These are phyloP conservation scores for Pangasianodon gigas DNA, from an alignment of 2,113 vertebrate genomes.

Conservation along the genomic window DNA sequence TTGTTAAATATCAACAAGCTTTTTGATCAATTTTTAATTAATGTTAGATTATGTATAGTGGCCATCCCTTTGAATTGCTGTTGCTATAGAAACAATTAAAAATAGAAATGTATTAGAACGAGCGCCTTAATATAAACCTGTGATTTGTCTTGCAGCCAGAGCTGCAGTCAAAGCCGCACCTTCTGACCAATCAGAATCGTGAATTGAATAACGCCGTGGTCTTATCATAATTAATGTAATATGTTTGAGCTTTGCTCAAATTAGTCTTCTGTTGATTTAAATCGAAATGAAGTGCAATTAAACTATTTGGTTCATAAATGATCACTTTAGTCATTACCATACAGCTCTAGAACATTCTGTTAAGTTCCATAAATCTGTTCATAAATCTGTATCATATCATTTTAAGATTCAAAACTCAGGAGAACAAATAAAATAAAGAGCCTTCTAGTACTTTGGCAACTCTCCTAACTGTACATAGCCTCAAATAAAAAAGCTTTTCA, in stretches of 20 bases:
- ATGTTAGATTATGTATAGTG: background rate
- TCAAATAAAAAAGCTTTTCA: background rate
- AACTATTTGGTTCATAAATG: background rate
- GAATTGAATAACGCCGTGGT: background rate
- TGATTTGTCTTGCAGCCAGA: background rate
- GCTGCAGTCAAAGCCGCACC: background rate
- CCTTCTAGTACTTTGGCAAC: background rate
- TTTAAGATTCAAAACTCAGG: background rate
- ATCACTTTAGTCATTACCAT: background rate
- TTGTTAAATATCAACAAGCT: background rate
- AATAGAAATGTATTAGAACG: background rate
- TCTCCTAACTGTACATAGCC: background rate
- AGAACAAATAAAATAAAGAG: background rate
- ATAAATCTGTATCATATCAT: background rate
- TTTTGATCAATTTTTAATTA: background rate
- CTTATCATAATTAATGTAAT: background rate
- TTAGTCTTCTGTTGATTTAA: background rate
- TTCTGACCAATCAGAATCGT: background rate
- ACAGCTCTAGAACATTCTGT: background rate
- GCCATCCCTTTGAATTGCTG: constrained; percentile 1
- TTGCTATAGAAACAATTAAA: background rate
- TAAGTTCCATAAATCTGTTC: background rate
- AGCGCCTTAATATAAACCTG: background rate
- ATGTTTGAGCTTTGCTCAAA: background rate
- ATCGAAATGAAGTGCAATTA: background rate